Base-by-base conservation (phyloP, 2,113 vertebrate genomes). In the Mohoua ochrocephala region DNA sequence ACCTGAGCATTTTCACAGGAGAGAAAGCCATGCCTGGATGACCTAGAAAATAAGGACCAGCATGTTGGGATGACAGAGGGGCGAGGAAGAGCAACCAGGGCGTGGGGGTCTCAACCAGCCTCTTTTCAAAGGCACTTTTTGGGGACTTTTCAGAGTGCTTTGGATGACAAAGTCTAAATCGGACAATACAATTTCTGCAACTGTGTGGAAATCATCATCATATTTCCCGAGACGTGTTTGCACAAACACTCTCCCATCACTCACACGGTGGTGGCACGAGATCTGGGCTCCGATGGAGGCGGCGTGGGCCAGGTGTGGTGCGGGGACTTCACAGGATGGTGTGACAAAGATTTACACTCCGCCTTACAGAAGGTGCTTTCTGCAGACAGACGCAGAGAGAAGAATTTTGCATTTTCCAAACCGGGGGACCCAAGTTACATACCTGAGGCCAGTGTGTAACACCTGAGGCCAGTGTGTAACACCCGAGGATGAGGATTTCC, bases 1-100 rank as follows among this genome's bases (percentile, higher is more conserved):
- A 94, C 96, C 96, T 71, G 91, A 77, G 79, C 65, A 3, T 89
- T 95, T 91, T 81, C 92, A 87, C 80, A 64, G 83, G 35, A 53
- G 44, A 84, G 60, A 57, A 92, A 86, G 41, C 49, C 39, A 7
- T 64, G 91, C 68, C 73, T 84, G 65, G 65, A 73, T 89, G 95
- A 78, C 89, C 91, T 41, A 85, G 89, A 89, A 96, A 96, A 95
- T 59, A 81, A 74, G 39, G 91, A 75, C 82, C 31, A 16, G 52
- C 84, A 52, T 21, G 56, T 24, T 49, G 80, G 91, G 76, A 57
- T 85, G 85, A 47, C 4, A 35, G 67, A 35, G 63, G 61, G 57
- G 39, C 1, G 8, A 86, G 59, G 64, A 93, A 30, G 42, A 92
- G 30, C 57, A 21, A 30, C 7, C n/a, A 17, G 50, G 78, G 10